Percentiles rank a stretch among this genome's conserved stretches.
These are phyloP conservation scores for Sandelia bainsii DNA, from an alignment of 2,797 vertebrate species.

Conservation along the genomic window DNA sequence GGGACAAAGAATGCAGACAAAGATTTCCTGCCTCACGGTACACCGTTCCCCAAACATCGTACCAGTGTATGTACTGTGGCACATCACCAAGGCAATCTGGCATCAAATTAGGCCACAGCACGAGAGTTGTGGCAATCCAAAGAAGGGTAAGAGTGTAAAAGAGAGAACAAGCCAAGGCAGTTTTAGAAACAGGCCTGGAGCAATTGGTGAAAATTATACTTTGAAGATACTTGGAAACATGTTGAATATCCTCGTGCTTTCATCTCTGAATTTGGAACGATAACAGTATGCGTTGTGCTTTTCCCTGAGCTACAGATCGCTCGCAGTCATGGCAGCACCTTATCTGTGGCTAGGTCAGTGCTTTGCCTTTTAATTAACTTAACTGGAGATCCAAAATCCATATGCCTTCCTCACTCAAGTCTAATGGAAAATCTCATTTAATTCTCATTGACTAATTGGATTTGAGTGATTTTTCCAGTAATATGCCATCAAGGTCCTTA, in stretches of 20 bases:
- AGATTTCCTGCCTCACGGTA: constrained; percentile 83
- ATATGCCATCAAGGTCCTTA: constrained; percentile 19
- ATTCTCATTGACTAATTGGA: constrained; percentile 47
- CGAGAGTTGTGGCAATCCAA: constrained; percentile 48
- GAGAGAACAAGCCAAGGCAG: constrained; percentile 32
- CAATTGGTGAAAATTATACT: not conserved
- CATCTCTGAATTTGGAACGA: not conserved
- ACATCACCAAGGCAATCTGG: constrained; percentile 81
- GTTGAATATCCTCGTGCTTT: constrained; percentile 4
- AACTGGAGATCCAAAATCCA: constrained; percentile 12
- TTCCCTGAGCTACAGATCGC: constrained; percentile 1
- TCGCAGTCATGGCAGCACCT: constrained; percentile 7
- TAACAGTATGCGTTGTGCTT: not conserved
- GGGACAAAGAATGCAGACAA: constrained; percentile 86
- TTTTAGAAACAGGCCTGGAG: constrained; percentile 36
- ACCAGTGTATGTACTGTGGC: constrained; percentile 76
- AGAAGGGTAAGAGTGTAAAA: constrained; percentile 43
- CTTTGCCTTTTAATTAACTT: constrained; percentile 18
- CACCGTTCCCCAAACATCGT: constrained; percentile 74
- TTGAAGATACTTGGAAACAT: not conserved
- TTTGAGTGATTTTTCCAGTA: constrained; percentile 23
- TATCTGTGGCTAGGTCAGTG: not conserved
- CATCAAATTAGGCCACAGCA: constrained; percentile 63
- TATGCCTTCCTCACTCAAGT: not conserved
- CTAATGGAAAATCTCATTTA: constrained; percentile 29